Base-by-base conservation (phyloP, 2,888 invertebrate genomes). In the Drosophila parthenogenetica region DNA sequence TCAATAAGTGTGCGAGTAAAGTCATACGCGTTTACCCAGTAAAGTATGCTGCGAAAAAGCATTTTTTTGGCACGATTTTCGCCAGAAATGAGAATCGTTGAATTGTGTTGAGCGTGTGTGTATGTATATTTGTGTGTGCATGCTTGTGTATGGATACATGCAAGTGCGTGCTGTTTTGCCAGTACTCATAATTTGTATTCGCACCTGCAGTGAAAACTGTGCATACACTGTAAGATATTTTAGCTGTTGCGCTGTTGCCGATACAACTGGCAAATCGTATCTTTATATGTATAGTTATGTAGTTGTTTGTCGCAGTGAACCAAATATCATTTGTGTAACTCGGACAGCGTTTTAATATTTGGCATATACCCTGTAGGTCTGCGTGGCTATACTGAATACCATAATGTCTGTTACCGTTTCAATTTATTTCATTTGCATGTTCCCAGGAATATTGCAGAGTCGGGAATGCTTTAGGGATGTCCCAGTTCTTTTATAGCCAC, bases 141-240 rank as follows among this genome's bases (percentile, higher is more conserved):
- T 19, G 39, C 40, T 37, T 46, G 50, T 43, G 60, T 62, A 59
- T 69, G 74, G 19, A 22, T 22, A 22, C 22, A 14, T 19, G 45
- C 40, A 45, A 42, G 50, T 43, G 59, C 68, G 63, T 69, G 73
- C 68, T 68, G 59, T 69, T 69, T 63, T 58, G 37, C 53, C 45
- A 61, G 64, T 43, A 58, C 53, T 69, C 60, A 64, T 74, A 58
- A 74, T 64, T 74, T 73, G 65, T 69, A 69, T 64, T 74, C 57
- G 29, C 60, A 62, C 57, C 64, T 69, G 60, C 60, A 61, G 75
- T 53, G 13, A 48, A 39, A 39, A 43, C 16, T 29, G 29, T 43
- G 58, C 48, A 39, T 72, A 40, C 69, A 69, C 74, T 55, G 69
- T 8, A 17, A 39, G 7, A 29, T 39, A 49, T 5, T 29, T 13